A percentile compares a stretch with the other conserved stretches of the same genome.
These are phyloP conservation scores for Petroica traversi DNA, from an alignment of 2,113 vertebrate genomes.

Conservation along the genomic window DNA sequence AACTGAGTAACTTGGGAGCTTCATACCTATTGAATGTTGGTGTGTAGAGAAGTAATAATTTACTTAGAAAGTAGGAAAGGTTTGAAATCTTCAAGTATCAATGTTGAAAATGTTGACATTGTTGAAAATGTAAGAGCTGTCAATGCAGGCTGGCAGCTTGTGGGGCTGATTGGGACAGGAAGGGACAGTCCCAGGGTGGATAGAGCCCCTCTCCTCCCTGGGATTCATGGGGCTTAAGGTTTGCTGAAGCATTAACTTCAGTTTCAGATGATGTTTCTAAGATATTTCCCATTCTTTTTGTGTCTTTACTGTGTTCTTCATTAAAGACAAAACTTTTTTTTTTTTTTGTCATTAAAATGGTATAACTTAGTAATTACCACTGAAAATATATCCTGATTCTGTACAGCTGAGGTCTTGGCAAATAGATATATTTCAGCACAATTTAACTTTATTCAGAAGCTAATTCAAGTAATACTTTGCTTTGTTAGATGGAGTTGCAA, in stretches of 20 bases:
- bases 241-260: not conserved
- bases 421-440: not conserved
- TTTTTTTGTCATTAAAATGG: not conserved
- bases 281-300: not conserved
- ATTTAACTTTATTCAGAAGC: not conserved
- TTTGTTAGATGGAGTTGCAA: not conserved
- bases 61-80: not conserved
- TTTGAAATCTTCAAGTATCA: not conserved
- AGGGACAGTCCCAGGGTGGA: no score
- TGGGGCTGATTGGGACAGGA: not conserved
- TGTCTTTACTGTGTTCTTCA: not conserved
- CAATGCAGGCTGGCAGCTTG: accelerated
- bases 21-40: not conserved
- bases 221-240: not conserved
- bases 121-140: not conserved
- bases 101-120: not conserved
- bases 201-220: not conserved
- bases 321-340: not conserved
- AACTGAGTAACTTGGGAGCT: not conserved
- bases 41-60: not conserved
- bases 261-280: not conserved
- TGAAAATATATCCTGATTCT: not conserved
- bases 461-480: not conserved
- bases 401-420: not conserved
- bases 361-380: not conserved